Percentiles rank a stretch among this genome's conserved stretches.
Conservation (phyloP, 2,888 invertebrate genomes). For the Oligia strigilis region DNA sequence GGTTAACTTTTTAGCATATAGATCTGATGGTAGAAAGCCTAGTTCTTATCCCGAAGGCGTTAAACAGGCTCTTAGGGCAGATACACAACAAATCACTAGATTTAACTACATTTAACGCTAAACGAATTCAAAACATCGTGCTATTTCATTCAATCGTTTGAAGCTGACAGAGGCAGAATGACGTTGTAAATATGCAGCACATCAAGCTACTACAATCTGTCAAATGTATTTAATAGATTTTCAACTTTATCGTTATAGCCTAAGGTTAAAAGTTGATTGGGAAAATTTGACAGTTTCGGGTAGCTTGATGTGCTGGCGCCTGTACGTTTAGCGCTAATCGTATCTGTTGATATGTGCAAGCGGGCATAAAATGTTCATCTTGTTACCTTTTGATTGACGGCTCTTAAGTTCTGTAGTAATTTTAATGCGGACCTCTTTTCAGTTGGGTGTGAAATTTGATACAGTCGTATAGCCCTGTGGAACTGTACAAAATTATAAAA, state of each 20-base stretch:
- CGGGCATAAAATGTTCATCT: neutral
- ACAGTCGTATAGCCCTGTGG: conserved; percentile 82
- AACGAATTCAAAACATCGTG: neutral
- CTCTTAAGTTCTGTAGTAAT: conserved; percentile 81
- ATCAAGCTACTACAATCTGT: too few relatives aligned
- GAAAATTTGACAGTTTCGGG: too few relatives aligned
- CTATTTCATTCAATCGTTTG: neutral
- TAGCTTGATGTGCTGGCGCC: too few relatives aligned
- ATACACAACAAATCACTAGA: neutral
- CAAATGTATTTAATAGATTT: too few relatives aligned
- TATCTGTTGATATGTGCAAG: neutral
- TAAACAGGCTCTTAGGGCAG: neutral
- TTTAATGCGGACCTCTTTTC: conserved; percentile 84
- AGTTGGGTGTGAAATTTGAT: conserved; percentile 83
- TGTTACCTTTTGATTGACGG: conserved; percentile 78
- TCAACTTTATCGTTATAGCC: too few relatives aligned
- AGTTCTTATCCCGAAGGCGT: neutral
- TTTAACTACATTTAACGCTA: neutral
- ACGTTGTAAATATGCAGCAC: too few relatives aligned
- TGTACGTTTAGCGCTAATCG: neutral
- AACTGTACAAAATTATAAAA: conserved; percentile 74
- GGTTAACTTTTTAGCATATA: neutral
- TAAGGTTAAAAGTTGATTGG: too few relatives aligned
- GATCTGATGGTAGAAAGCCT: neutral
- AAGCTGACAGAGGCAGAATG: neutral